Evolutionary conservation across 2,888 invertebrate species (phyloP), one percentile per base, ranked within the genome.

Genomic region (Stenchaetothrips biformis): DNA sequence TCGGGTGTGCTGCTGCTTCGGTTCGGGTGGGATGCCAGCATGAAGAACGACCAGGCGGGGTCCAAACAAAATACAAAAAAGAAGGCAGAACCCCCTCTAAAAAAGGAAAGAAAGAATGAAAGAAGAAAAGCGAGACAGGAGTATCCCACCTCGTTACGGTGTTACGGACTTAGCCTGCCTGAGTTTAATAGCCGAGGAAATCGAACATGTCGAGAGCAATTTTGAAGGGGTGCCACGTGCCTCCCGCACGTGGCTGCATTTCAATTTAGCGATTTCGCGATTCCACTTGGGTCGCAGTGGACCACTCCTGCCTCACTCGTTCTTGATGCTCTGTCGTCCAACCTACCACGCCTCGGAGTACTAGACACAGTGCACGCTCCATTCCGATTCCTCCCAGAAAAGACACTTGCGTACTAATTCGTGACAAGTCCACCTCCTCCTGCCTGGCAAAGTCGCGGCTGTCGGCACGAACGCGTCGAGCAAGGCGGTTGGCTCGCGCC

Each of bases 131-230:
- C n/a, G 67, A 67, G 67, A 67, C 67, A 67, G 67, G 67, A 67
- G 67, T 67, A 67, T 67, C 67, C 67, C 67, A 67, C 67, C 67
- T 67, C 67, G 67, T 67, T 67, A n/a, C n/a, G n/a, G n/a, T n/a
- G n/a, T n/a, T n/a, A 67, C 67, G 67, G 67, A 21, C 67, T 67
- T 67, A 67, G 67, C 21, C 67, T 7, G 67, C 67, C n/a, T 25
- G 21, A 67, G 67, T 67, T 67, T 67, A 67, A 67, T 67, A 67
- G 67, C 21, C 67, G 67, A 67, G 67, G 21, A 67, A 67, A 67
- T 67, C 67, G 67, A 67, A 67, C 67, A 67, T 67, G 67, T 67
- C 67, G 67, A 67, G 21, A 67, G 67, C 21, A 67, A 67, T 67
- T 67, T 67, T 21, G 21, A 21, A 67, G 67, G n/a, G n/a, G n/a